A percentile compares a stretch with the other conserved stretches of the same genome.
Conservation (phyloP, 1,140 invertebrate genomes). For the Carposina sasakii region DNA sequence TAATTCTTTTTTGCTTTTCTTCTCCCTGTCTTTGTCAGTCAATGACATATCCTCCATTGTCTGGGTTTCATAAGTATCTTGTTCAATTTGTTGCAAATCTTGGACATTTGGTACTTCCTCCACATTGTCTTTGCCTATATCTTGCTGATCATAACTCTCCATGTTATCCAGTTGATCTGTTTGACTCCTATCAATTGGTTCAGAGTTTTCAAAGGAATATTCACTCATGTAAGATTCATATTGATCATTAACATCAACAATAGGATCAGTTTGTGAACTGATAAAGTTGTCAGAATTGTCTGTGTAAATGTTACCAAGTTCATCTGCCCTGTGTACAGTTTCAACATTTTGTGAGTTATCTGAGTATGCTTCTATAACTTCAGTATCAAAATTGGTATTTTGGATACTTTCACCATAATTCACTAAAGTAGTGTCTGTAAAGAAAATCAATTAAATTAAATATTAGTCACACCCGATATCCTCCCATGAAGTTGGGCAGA, state of each 20-base stretch:
- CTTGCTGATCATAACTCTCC: conserved; percentile 32
- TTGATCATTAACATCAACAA: conserved; percentile 46
- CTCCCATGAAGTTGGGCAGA: too few species aligned
- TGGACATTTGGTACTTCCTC: conserved; percentile 37
- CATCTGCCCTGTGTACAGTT: conserved; percentile 43
- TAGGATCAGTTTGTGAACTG: conserved; percentile 41
- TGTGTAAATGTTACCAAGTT: conserved; percentile 54
- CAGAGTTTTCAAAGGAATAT: conserved; percentile 46
- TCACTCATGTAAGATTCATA: conserved; percentile 60
- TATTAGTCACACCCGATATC: too few species aligned
- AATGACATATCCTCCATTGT: conserved; percentile 55
- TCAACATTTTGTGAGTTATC: conserved; percentile 44
- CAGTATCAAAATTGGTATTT: conserved; percentile 37
- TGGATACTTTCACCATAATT: conserved; percentile 57
- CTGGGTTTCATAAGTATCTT: conserved; percentile 43
- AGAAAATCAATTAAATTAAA: too few species aligned
- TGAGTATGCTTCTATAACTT: conserved; percentile 42
- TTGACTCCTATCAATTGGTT: conserved; percentile 15
- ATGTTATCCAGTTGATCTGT: conserved; percentile 26
- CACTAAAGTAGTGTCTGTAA: conserved; percentile 59
- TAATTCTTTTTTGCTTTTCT: conserved; percentile 85
- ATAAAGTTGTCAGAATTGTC: conserved; percentile 45
- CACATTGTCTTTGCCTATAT: background rate
- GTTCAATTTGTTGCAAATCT: conserved; percentile 47
- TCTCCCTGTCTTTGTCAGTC: conserved; percentile 76